Base-by-base conservation (phyloP, 2,888 invertebrate genomes). In the Crocallis elinguaria region DNA sequence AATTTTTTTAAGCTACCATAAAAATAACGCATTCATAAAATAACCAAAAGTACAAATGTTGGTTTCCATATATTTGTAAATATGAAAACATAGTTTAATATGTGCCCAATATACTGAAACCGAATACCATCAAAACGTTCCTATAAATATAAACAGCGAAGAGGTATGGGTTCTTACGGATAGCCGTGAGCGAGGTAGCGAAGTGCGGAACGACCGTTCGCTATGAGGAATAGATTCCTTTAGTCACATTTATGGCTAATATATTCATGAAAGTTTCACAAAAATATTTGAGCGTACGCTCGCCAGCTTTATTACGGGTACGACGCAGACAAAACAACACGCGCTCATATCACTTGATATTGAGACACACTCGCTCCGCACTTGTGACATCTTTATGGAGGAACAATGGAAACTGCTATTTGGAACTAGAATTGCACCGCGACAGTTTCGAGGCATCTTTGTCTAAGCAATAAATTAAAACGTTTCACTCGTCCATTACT, bases 191-290 rank as follows among this genome's bases (percentile, higher is more conserved):
- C 52, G 49, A 51, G 51, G 48, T 51, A 57, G 56, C 41, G 39
- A 49, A 54, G 33, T 54, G 38, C 53, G 48, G 33, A 49, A 55
- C 46, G 52, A 64, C 62, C 68, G 76, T 66, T 82, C 74, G 74
- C 52, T 53, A 49, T 33, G 52, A 57, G 78, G 80, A 84, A 87
- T 89, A 87, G 84, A 86, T 88, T 88, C 79, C 82, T 85, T 87
- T 86, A 88, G 84, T 87, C 88, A 87, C 87, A 87, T 89, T 91
- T 90, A 90, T 89, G 82, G 89, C 88, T 92, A 91, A 92, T 89
- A 89, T 91, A 92, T 92, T 92, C 91, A 91, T 92, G 89, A 86
- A 90, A 87, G 78, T 87, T 87, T 84, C 83, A 82, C 83, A 85
- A 87, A 88, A 88, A 87, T 85, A 86, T 88, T 84, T 75, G 79